Evolutionary conservation across 2,797 vertebrate species (phyloP).

Genomic region (Gallinago stenura): DNA sequence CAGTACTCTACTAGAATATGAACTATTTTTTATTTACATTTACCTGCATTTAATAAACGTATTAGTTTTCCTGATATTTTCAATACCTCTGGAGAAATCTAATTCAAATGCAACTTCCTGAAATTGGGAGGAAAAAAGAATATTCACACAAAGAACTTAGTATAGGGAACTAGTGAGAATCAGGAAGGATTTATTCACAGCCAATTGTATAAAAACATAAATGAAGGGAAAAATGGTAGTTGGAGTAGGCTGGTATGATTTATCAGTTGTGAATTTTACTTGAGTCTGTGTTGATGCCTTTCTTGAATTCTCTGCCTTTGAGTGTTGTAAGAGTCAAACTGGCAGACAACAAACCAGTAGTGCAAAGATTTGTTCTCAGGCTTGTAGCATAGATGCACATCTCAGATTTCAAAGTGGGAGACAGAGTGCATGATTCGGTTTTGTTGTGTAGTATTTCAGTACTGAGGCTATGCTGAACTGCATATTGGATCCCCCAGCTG

Average conservation of each 20-base stretch:
- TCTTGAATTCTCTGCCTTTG: not conserved
- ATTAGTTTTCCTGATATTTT: not conserved
- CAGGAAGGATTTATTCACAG: not conserved
- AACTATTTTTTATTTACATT: not conserved
- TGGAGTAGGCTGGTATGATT: conserved; percentile 25
- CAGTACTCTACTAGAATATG: not conserved
- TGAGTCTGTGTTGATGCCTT: not conserved
- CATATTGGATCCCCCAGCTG: not conserved
- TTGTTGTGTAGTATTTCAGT: not conserved
- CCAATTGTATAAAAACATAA: not conserved
- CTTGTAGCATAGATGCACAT: not conserved
- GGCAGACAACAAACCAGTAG: not conserved
- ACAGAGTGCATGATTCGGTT: not conserved
- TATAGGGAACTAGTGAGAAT: conserved; percentile 8
- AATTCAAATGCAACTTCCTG: not conserved
- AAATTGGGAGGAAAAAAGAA: not conserved
- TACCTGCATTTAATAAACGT: not conserved
- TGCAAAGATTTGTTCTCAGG: conserved; percentile 15
- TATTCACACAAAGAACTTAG: not conserved
- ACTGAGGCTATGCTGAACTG: not conserved
- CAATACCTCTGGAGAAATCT: not conserved
- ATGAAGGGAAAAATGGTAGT: not conserved
- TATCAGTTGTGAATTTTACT: not conserved
- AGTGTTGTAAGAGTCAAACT: not conserved
- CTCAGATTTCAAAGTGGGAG: not conserved